Percentiles rank a stretch among this genome's conserved stretches.
These are phyloP conservation scores for Seira sanloemensis DNA, from an alignment of 2,888 invertebrate species.

Conservation along the genomic window DNA sequence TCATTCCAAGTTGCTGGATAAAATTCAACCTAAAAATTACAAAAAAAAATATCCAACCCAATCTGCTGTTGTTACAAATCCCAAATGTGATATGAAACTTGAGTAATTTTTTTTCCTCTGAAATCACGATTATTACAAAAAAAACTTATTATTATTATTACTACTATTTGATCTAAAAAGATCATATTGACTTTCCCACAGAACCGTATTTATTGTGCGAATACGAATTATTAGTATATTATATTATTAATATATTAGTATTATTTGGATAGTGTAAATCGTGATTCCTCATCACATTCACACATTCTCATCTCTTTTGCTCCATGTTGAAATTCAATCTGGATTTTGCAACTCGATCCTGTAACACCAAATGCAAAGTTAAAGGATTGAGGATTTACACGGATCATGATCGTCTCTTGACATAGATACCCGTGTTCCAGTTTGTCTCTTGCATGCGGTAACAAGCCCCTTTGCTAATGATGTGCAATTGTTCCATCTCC, in stretches of 20 bases:
- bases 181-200: too few species aligned
- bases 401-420: neutral
- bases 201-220: too few species aligned
- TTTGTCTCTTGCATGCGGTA: neutral
- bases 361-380: too few species aligned
- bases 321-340: conserved; percentile 9
- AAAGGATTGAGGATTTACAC: neutral
- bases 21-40: too few species aligned
- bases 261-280: neutral
- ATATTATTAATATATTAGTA: too few species aligned
- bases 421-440: neutral
- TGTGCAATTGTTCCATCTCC: conserved; percentile 35
- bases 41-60: too few species aligned
- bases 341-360: conserved; percentile 13
- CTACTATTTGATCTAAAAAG: too few species aligned
- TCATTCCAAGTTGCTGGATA: conserved; percentile 26
- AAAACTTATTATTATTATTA: too few species aligned
- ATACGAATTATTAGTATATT: too few species aligned
- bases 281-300: neutral
- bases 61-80: neutral
- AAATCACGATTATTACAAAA: too few species aligned
- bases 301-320: neutral
- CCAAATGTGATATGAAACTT: too few species aligned
- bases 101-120: too few species aligned
- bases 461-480: conserved; percentile 29